Percentiles rank a stretch among this genome's conserved stretches.
Conservation (phyloP, 2,113 vertebrate species). For the Ginglymostoma cirratum region DNA sequence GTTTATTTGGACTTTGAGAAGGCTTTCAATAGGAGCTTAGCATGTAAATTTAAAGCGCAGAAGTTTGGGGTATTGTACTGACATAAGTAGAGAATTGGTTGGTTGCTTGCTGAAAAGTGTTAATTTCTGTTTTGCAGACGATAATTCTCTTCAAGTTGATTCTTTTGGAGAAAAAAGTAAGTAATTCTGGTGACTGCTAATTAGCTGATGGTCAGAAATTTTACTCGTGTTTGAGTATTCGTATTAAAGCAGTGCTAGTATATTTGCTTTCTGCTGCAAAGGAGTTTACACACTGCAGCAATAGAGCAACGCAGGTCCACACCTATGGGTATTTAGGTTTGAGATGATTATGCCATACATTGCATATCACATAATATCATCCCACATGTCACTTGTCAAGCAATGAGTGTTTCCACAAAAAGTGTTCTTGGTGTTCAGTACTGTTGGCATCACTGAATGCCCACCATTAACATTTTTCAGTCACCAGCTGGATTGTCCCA, state of each 20-base stretch:
- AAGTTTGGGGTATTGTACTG: not conserved
- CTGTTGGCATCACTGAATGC: not conserved
- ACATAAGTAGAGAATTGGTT: too few species aligned
- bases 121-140: conserved; percentile 57
- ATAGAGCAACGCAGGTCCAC: not conserved
- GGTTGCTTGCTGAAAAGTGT: conserved; percentile 6
- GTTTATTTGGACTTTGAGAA: too few species aligned
- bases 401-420: not conserved
- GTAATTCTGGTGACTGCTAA: not conserved
- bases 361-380: not conserved
- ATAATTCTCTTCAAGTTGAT: conserved; percentile 94
- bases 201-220: not conserved
- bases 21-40: too few species aligned
- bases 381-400: not conserved
- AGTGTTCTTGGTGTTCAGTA: not conserved
- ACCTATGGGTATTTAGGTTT: not conserved
- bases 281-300: not conserved
- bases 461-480: not conserved
- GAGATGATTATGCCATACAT: not conserved
- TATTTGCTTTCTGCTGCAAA: not conserved
- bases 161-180: conserved; percentile 95
- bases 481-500: not conserved
- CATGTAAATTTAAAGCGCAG: not conserved
- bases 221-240: not conserved
- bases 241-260: not conserved